Evolutionary conservation across 2,888 invertebrate genomes (phyloP).

Genomic region (Shargacucullia verbasci): DNA sequence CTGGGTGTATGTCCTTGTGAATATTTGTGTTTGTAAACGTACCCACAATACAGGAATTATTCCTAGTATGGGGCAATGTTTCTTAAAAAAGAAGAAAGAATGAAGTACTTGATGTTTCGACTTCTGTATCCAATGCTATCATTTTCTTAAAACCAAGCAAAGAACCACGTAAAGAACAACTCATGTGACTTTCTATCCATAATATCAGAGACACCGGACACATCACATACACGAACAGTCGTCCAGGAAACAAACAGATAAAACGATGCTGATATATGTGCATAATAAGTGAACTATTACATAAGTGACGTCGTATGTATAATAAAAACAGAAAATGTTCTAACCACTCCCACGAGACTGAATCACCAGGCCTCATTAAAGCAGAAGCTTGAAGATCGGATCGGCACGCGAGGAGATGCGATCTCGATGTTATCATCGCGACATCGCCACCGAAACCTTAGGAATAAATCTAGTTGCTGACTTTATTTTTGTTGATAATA

Average conservation of each 20-base stretch:
- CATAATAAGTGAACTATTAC: conserved; percentile 48
- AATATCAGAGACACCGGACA: conserved; percentile 15
- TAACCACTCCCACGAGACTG: conserved; percentile 60
- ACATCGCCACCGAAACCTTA: conserved; percentile 64
- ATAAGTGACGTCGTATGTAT: conserved; percentile 51
- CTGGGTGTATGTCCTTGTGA: too few relatives aligned
- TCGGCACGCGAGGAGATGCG: conserved; percentile 83
- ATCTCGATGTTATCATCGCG: conserved; percentile 75
- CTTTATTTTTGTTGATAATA: conserved; percentile 53
- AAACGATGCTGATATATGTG: conserved; percentile 47
- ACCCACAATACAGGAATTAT: too few relatives aligned
- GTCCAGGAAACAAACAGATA: conserved; percentile 40
- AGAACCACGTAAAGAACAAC: too few relatives aligned
- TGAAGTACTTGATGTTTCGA: too few relatives aligned
- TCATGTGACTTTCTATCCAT: neutral
- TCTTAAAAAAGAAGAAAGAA: too few relatives aligned
- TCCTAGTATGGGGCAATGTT: too few relatives aligned
- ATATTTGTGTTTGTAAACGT: too few relatives aligned
- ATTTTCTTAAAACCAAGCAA: too few relatives aligned
- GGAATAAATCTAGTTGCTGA: conserved; percentile 59
- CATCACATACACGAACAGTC: conserved; percentile 12
- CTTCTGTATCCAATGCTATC: too few relatives aligned
- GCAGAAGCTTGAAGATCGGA: conserved; percentile 73
- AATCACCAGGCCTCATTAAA: conserved; percentile 75
- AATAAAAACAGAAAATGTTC: conserved; percentile 55